phyloP scores from a whole-genome alignment of 2,888 invertebrate species.

The Perdita meconis region DNA sequence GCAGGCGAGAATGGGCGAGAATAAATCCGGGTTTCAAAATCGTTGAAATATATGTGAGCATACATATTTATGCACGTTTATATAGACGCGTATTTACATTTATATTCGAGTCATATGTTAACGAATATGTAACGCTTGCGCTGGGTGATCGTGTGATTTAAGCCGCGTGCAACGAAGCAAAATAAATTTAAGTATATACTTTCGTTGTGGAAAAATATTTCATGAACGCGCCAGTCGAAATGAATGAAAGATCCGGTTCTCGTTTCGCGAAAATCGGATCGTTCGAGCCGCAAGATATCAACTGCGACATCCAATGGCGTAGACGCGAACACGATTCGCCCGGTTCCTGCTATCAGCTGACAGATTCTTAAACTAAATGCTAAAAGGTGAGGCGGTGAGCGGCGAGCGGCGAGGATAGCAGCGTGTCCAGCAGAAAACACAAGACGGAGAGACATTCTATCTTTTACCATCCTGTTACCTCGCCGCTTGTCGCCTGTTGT shows the following conservation, averaged over 20 bases:
- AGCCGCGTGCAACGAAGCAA: slow-evolving; percentile 20
- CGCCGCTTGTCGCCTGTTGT: no score
- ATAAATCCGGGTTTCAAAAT: slow-evolving; percentile 15
- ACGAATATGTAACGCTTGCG: slow-evolving; percentile 41
- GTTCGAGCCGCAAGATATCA: background rate
- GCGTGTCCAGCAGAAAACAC: no score
- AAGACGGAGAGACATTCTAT: no score
- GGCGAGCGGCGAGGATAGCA: no score
- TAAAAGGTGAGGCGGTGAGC: no score
- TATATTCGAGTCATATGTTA: slow-evolving; percentile 19
- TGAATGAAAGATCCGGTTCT: slow-evolving; percentile 5
- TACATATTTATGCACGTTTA: background rate
- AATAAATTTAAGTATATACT: background rate
- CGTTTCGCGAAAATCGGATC: background rate
- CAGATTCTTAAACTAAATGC: no score
- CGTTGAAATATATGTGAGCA: background rate
- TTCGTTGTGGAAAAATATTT: background rate
- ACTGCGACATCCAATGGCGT: slow-evolving; percentile 59
- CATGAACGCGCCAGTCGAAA: background rate
- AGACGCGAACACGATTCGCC: slow-evolving; percentile 33
- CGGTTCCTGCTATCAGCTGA: slow-evolving; percentile 69
- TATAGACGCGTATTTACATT: slow-evolving; percentile 9
- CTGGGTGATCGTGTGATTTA: slow-evolving; percentile 31
- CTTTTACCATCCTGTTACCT: no score
- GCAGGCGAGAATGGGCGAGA: slow-evolving; percentile 18